A percentile compares a stretch with the other conserved stretches of the same genome.
Conservation (phyloP, 2,888 invertebrate species). For the Thecocarcelia acutangulata region DNA sequence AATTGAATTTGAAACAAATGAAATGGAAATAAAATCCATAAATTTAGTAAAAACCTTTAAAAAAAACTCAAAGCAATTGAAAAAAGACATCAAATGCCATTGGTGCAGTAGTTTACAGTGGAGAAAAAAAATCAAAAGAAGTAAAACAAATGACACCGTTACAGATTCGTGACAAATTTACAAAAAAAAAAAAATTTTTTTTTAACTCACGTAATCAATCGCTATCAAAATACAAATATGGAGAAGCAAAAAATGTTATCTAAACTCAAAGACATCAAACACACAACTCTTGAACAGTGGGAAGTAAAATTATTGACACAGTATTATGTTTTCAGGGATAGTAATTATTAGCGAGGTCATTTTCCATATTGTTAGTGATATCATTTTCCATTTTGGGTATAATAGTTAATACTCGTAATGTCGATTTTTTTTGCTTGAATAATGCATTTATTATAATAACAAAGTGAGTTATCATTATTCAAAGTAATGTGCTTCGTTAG, state of each 20-base stretch:
- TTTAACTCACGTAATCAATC: conserved; percentile 59
- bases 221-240: conserved; percentile 31
- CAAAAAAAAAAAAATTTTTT: conserved; percentile 59
- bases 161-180: conserved; percentile 69
- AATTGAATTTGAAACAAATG: conserved; percentile 47
- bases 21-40: conserved; percentile 54
- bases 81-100: conserved; percentile 20
- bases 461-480: no score
- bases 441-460: no score
- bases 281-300: conserved; percentile 15
- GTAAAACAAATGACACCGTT: conserved; percentile 61
- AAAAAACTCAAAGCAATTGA: conserved; percentile 32
- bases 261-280: conserved; percentile 1
- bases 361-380: no score
- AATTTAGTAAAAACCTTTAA: conserved; percentile 35
- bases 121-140: conserved; percentile 12
- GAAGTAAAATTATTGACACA: not conserved
- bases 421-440: no score
- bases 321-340: not conserved
- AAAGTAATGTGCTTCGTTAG: no score
- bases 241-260: not conserved
- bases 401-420: no score
- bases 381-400: no score
- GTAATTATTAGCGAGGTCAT: no score
- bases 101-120: conserved; percentile 22